Conservation (phyloP, 2,797 vertebrate species). For the Valencia hispanica region DNA sequence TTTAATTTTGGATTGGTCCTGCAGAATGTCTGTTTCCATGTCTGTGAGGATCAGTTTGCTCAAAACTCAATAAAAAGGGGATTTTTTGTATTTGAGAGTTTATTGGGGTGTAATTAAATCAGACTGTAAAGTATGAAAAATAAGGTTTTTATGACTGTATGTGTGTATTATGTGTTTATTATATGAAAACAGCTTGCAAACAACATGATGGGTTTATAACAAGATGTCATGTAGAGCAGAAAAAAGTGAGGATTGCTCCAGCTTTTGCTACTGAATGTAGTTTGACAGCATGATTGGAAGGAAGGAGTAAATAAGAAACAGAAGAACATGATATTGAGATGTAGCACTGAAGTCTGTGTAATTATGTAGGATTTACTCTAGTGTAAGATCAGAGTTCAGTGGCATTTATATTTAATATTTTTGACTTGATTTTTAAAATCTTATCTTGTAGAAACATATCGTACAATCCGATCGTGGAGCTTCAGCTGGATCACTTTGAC, state of each 20-base stretch:
- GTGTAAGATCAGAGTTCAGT: background rate
- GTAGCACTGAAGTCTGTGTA: background rate
- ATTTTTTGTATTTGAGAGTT: background rate
- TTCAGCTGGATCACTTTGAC: conserved; percentile 91
- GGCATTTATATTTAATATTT: background rate
- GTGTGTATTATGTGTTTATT: background rate
- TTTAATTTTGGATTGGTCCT: conserved; percentile 13
- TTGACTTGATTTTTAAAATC: background rate
- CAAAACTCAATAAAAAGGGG: background rate
- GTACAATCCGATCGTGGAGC: conserved; percentile 90
- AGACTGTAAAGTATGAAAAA: no score
- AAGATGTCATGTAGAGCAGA: conserved; percentile 6
- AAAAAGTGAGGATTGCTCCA: conserved; percentile 8
- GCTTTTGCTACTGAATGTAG: background rate
- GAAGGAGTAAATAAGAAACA: conserved; percentile 5
- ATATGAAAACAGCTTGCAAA: background rate
- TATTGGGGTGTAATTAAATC: background rate
- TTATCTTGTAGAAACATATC: conserved; percentile 88
- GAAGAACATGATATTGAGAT: background rate
- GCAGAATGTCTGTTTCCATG: background rate
- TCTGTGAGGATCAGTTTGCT: background rate
- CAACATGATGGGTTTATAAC: conserved; percentile 1
- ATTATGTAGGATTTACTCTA: background rate
- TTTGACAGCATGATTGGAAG: conserved; percentile 1
- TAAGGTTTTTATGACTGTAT: background rate